Evolutionary conservation across 1,140 invertebrate species (phyloP).

Genomic region (Drosophila rufa): DNA sequence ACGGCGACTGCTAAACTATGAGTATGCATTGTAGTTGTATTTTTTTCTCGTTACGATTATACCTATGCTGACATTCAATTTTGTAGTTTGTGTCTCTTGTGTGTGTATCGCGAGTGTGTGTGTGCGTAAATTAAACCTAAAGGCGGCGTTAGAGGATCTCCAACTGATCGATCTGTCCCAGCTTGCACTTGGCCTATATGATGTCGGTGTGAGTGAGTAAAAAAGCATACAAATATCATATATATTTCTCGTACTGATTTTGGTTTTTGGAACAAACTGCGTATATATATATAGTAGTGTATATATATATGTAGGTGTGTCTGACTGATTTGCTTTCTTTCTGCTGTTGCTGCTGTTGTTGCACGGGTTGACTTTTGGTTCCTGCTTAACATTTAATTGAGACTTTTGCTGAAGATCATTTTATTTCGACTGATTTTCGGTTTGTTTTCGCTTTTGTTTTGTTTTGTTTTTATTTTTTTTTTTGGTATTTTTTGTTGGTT

Average conservation of each 20-base stretch:
- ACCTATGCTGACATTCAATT: conserved; percentile 68
- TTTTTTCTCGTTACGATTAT: conserved; percentile 58
- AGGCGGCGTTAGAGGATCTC: conserved; percentile 52
- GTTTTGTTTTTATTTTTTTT: conserved; percentile 35
- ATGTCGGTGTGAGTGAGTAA: conserved; percentile 56
- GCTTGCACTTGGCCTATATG: conserved; percentile 45
- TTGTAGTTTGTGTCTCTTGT: conserved; percentile 35
- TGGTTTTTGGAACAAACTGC: conserved; percentile 56
- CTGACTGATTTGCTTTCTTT: conserved; percentile 51
- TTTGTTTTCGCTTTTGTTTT: conserved; percentile 27
- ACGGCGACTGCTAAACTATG: conserved; percentile 76
- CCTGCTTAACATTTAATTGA: conserved; percentile 69
- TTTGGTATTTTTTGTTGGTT: conserved; percentile 49
- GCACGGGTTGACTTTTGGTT: conserved; percentile 68
- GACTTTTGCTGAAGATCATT: conserved; percentile 61
- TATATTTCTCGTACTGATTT: conserved; percentile 62
- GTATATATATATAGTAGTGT: conserved; percentile 33
- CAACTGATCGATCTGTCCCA: conserved; percentile 50
- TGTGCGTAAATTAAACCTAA: conserved; percentile 72
- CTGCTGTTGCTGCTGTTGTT: conserved; percentile 44
- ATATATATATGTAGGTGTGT: conserved; percentile 54
- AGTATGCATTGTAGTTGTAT: conserved; percentile 67
- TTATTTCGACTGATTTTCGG: conserved; percentile 49
- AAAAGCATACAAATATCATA: conserved; percentile 84
- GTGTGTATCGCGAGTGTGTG: conserved; percentile 44